Conservation (phyloP, 2,113 vertebrate species). For the Lamprotornis superbus region DNA sequence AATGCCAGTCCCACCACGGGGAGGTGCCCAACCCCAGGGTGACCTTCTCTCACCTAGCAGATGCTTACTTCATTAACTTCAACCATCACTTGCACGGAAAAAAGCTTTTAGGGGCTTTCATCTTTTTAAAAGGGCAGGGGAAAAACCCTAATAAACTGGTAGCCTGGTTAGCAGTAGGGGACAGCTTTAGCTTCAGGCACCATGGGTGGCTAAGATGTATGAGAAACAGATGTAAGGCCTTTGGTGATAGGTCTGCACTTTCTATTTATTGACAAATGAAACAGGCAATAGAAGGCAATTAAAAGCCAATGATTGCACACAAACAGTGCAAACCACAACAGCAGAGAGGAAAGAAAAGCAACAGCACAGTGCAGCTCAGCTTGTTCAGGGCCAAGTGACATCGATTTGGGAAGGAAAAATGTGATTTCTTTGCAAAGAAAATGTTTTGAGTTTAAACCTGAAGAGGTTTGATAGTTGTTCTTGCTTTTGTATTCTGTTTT, state of each 20-base stretch:
- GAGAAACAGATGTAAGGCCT: constrained; percentile 80
- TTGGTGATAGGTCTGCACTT: constrained; percentile 58
- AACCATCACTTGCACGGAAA: constrained; percentile 55
- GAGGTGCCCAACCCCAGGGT: constrained; percentile 54
- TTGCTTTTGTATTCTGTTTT: constrained; percentile 6
- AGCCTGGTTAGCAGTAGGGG: constrained; percentile 72
- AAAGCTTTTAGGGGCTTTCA: constrained; percentile 81
- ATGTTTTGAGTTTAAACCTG: constrained; percentile 25
- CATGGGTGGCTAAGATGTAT: constrained; percentile 79
- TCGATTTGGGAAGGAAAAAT: background rate
- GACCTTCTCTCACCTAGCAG: constrained; percentile 62
- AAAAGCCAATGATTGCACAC: constrained; percentile 67
- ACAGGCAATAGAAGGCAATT: constrained; percentile 72
- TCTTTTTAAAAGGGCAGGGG: constrained; percentile 75
- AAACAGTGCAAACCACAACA: constrained; percentile 56
- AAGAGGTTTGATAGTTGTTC: background rate
- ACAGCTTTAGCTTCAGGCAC: constrained; percentile 64
- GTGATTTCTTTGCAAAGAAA: constrained; percentile 32
- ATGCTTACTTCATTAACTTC: constrained; percentile 69
- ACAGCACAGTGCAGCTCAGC: background rate
- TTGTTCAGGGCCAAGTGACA: constrained; percentile 15
- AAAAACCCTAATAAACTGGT: constrained; percentile 73
- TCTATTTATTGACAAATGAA: constrained; percentile 76
- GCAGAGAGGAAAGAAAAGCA: constrained; percentile 50
- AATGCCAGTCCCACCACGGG: constrained; percentile 50